These are phyloP conservation scores for Mya arenaria DNA, from an alignment of 1,140 invertebrate genomes.

Conservation along the genomic window DNA sequence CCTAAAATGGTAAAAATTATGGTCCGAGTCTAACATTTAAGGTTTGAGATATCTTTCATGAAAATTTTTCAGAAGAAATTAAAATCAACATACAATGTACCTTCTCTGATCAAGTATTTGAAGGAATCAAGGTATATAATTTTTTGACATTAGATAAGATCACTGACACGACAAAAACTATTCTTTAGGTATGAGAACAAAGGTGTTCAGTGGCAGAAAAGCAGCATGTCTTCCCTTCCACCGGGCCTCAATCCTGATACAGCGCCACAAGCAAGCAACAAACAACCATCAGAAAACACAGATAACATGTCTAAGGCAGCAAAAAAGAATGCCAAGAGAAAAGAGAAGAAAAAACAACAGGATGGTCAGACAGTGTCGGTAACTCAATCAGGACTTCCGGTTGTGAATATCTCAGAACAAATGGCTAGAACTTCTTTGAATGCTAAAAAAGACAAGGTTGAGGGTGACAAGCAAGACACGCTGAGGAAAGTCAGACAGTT, in stretches of 20 bases:
- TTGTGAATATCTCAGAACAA: constrained; percentile 51
- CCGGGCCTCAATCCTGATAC: constrained; percentile 77
- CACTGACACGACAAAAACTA: too few relatives aligned
- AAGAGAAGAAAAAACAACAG: constrained; percentile 77
- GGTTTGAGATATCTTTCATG: too few relatives aligned
- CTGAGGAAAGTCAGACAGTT: constrained; percentile 93
- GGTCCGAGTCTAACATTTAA: too few relatives aligned
- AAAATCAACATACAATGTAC: too few relatives aligned
- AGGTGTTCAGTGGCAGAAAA: constrained; percentile 93
- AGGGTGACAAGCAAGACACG: constrained; percentile 46
- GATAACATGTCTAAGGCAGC: constrained; percentile 75
- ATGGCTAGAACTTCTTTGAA: constrained; percentile 51
- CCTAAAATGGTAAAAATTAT: too few relatives aligned
- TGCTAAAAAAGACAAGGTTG: not conserved
- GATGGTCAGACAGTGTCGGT: constrained; percentile 26
- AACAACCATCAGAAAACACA: constrained; percentile 53
- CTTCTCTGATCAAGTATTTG: too few relatives aligned
- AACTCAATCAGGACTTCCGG: not conserved
- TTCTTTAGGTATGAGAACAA: constrained; percentile 89
- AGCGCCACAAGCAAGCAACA: constrained; percentile 58
- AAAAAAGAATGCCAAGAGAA: constrained; percentile 81
- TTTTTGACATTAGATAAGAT: too few relatives aligned
- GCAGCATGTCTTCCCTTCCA: constrained; percentile 74
- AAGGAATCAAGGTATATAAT: too few relatives aligned
- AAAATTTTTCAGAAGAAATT: too few relatives aligned